Conservation (phyloP, 2,113 vertebrate genomes). For the Sclerurus mexicanus region DNA sequence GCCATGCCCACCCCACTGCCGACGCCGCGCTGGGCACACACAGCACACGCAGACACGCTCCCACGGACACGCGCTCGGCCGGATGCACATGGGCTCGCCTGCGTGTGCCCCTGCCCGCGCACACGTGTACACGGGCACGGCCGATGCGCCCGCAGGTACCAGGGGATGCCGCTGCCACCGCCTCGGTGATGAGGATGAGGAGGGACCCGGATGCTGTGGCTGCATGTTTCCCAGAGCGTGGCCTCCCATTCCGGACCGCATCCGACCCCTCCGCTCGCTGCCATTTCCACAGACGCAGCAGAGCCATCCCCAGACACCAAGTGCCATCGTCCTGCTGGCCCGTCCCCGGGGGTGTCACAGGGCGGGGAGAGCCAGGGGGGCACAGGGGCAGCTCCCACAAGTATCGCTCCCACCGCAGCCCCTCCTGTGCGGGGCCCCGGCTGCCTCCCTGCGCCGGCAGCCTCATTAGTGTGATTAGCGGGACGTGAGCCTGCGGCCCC, state of each 20-base stretch:
- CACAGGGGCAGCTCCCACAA: not conserved
- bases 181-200: not conserved
- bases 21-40: fast-evolving
- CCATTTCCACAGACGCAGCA: not conserved
- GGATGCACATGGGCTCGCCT: not conserved
- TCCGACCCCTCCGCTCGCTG: fast-evolving
- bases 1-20: fast-evolving
- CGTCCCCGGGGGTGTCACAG: fast-evolving
- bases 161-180: not conserved
- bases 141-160: fast-evolving
- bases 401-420: not conserved
- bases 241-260: not conserved
- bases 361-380: fast-evolving
- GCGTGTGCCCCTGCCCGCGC: not conserved
- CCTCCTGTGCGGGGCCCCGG: not conserved
- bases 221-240: fast-evolving
- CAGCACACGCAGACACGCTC: not conserved
- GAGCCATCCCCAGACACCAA: not conserved
- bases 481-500: not conserved
- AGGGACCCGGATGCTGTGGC: not conserved
- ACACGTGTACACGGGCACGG: fast-evolving
- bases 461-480: not conserved
- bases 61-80: not conserved
- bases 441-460: not conserved
- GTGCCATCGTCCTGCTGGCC: not conserved